A percentile compares a stretch with the other conserved stretches of the same genome.
Conservation (phyloP, 2,113 vertebrate species). For the Cryptotis parvus region DNA sequence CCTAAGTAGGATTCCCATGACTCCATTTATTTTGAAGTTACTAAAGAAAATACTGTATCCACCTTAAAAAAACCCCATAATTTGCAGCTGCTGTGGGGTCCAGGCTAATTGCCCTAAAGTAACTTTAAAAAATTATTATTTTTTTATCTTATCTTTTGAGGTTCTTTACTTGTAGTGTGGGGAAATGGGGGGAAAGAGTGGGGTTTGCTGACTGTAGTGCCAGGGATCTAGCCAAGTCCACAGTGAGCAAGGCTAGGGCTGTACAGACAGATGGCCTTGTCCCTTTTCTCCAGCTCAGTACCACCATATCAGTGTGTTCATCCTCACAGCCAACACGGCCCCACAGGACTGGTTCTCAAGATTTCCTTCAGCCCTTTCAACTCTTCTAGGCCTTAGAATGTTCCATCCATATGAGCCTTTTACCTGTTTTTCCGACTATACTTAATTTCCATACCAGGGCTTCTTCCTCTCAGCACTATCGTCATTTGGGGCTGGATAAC, state of each 20-base stretch:
- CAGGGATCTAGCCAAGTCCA: no score
- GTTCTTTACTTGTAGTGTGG: no score
- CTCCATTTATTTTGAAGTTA: constrained; percentile 63
- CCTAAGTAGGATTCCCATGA: no score
- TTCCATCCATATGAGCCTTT: no score
- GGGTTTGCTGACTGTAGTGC: no score
- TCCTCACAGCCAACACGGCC: neutral
- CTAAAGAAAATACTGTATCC: constrained; percentile 69
- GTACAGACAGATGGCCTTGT: no score
- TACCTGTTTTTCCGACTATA: neutral
- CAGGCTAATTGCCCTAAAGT: neutral
- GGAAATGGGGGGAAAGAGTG: no score
- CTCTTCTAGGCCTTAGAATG: neutral
- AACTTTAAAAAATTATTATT: no score
- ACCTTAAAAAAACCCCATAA: constrained; percentile 67
- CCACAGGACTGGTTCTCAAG: neutral
- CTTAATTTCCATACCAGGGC: neutral
- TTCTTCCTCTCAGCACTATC: neutral
- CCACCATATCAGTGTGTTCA: neutral
- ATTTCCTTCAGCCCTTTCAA: neutral
- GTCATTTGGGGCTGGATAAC: neutral
- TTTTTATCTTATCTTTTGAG: no score
- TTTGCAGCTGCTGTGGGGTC: neutral
- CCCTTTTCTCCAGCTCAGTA: no score
- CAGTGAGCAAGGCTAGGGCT: no score